Evolutionary conservation across 2,113 vertebrate genomes (phyloP).

Genomic region (Damaliscus lunatus): DNA sequence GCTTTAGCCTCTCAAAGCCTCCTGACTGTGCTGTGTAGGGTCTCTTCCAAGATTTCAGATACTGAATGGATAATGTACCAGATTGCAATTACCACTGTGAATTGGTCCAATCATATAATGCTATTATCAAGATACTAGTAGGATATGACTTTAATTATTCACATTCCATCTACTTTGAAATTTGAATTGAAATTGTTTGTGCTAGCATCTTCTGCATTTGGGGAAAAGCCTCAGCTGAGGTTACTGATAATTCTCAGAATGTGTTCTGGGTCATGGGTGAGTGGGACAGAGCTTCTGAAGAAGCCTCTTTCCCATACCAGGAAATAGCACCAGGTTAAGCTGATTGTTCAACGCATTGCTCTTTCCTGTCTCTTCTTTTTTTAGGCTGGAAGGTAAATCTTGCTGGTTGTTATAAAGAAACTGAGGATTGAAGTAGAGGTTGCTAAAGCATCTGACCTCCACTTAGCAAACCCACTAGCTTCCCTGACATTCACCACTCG

Average conservation of each 20-base stretch:
- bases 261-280: neutral
- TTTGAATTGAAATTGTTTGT: conserved; percentile 16
- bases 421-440: neutral
- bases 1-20: neutral
- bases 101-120: neutral
- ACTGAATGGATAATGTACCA: neutral
- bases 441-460: neutral
- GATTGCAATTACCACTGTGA: neutral
- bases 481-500: neutral
- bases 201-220: neutral
- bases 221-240: neutral
- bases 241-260: neutral
- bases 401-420: neutral
- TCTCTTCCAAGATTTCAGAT: conserved; percentile 43
- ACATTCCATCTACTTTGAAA: neutral
- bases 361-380: neutral
- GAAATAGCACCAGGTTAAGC: neutral
- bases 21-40: neutral
- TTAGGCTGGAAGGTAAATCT: neutral
- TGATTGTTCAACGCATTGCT: neutral
- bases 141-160: neutral
- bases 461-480: neutral
- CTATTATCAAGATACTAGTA: neutral
- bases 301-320: neutral
- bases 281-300: neutral